These are phyloP conservation scores for Drosophila dunni DNA, from an alignment of 1,140 invertebrate species.

Conservation along the genomic window DNA sequence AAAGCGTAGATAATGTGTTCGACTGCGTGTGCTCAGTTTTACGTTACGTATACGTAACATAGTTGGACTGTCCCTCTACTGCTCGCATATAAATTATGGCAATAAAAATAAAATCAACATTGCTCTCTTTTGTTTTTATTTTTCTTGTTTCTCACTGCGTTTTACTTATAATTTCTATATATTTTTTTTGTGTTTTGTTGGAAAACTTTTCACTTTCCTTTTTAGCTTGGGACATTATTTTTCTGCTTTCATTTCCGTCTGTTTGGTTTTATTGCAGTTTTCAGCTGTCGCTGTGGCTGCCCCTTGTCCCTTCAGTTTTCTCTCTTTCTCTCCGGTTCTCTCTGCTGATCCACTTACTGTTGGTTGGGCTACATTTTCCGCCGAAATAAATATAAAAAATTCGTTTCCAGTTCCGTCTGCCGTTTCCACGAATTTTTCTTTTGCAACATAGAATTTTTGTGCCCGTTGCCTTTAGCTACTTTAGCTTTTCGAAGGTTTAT, in stretches of 20 bases:
- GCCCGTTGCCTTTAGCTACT: conserved; percentile 48
- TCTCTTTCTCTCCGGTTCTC: conserved; percentile 9
- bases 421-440: conserved; percentile 65
- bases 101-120: conserved; percentile 79
- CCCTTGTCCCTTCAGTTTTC: conserved; percentile 3
- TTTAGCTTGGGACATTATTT: conserved; percentile 74
- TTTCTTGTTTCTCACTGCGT: conserved; percentile 28
- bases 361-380: conserved; percentile 20
- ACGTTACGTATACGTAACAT: conserved; percentile 50
- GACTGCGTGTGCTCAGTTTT: neutral
- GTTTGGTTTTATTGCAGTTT: conserved; percentile 76
- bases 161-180: conserved; percentile 39
- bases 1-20: conserved; percentile 47
- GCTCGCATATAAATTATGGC: conserved; percentile 72
- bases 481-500: conserved; percentile 64
- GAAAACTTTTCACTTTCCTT: conserved; percentile 69
- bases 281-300: conserved; percentile 40
- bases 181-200: conserved; percentile 15
- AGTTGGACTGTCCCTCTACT: neutral
- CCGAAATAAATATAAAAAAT: conserved; percentile 77
- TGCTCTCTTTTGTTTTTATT: conserved; percentile 34
- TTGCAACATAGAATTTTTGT: conserved; percentile 43
- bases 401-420: conserved; percentile 74
- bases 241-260: conserved; percentile 78
- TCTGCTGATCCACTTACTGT: conserved; percentile 38